Base-by-base conservation (phyloP, 2,113 vertebrate species). In the Struthidea cinerea region DNA sequence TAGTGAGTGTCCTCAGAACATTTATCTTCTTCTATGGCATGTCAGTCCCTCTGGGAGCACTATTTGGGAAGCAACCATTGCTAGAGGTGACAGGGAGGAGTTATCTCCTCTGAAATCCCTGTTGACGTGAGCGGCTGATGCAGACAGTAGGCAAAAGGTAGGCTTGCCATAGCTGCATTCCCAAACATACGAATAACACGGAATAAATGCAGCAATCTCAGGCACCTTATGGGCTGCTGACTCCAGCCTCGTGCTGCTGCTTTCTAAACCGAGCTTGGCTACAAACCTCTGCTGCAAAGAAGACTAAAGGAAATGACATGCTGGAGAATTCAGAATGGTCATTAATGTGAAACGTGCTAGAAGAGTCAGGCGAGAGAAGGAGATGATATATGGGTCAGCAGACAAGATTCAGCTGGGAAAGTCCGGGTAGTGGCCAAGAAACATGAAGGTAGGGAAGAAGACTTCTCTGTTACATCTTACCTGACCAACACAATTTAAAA, bases 51-150 rank as follows among this genome's bases (percentile, higher is more conserved):
- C 16, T 6, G 76, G 86, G 86, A 96, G 73, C 44, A 47, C 52
- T 92, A 37, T 92, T 75, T 89, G 91, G 89, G 76, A 92, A 81
- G 76, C 64, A 92, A 37, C 53, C 2, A 10, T 69, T 80, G 93
- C 96, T 71, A 0, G 91, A 94, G 93, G 94, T 89, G 86, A 93
- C 91, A 89, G 60, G 67, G 80, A 94, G 73, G 86, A 89, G 76
- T 84, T 94, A 78, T 64, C 76, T 86, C 47, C 28, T 75, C 68
- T 52, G 55, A 77, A 95, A 94, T 92, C 84, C 86, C 86, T 44
- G 80, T 35, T 86, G 73, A 77, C 39, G 21, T 3, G 44, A 81
- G 39, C 8, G n/a, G 71, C 47, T 93, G 83, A 80, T 92, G 37
- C 68, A 77, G 76, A 56, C 10, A n/a, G 47, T 3, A 68, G 80